Base-by-base conservation (phyloP, 2,797 vertebrate species). In the Huso huso region DNA sequence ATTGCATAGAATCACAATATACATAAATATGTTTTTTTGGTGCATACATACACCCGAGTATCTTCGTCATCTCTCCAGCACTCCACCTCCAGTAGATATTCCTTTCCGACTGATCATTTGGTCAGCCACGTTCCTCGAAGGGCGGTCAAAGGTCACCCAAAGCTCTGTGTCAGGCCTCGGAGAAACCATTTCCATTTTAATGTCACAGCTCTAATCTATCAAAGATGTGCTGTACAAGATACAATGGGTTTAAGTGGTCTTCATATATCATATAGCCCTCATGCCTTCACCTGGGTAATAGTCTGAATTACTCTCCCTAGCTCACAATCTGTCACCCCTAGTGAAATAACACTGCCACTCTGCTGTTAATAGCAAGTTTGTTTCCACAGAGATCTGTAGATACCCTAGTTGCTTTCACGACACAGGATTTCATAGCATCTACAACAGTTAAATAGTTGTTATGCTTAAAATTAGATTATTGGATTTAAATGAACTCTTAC, bases 171-270 rank as follows among this genome's bases (percentile, higher is more conserved):
- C 93, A 91, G 87, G 87, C 86, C 88, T 89, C 88, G 85, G 90
- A 83, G 83, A 91, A 94, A 90, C 91, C 83, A 95, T 97, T 96
- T 96, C 94, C 94, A 96, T 97, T 94, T 95, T 96, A 98, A 97
- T 98, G 93, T 93, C 91, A 88, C 90, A 90, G 91, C 90, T 93
- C 90, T 93, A 93, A 95, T 97, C 93, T 90, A 94, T 95, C 93
- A 94, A 83, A 90, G 87, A 90, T 87, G 90, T 92, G 93, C 95
- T 87, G 90, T 94, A 94, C 92, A 91, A 86, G 91, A 91, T 91
- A 91, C 88, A 89, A 89, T 86, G 80, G 91, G 86, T 92, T 91
- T 93, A 95, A 93, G 92, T 92, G 92, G 83, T 86, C 86, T 90
- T 92, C 91, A 93, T 93, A 91, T 89, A 88, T 93, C 93, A 92